These are phyloP conservation scores for Nibea albiflora DNA, from an alignment of 2,113 vertebrate species.

Conservation along the genomic window DNA sequence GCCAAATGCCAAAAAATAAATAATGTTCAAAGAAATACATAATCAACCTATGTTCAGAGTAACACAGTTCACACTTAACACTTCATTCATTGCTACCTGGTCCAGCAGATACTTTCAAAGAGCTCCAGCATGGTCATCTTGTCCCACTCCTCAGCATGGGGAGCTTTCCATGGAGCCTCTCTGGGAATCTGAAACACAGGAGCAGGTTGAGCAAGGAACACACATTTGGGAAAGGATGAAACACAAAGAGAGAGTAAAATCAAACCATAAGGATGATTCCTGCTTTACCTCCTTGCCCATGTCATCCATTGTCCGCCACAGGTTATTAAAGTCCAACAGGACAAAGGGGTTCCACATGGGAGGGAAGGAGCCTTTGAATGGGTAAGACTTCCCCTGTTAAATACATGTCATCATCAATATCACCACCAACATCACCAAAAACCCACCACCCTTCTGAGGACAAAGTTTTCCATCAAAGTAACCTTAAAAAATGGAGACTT, in stretches of 20 bases:
- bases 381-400: constrained; percentile 91
- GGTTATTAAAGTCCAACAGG: constrained; percentile 93
- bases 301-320: constrained; percentile 94
- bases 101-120: constrained; percentile 94
- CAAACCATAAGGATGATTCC: rapidly evolving
- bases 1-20: not conserved
- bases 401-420: constrained; percentile 14
- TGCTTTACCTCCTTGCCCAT: constrained; percentile 94
- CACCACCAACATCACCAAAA: not conserved
- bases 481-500: not conserved
- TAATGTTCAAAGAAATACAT: not conserved
- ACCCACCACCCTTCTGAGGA: not conserved
- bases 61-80: not conserved
- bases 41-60: not conserved
- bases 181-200: constrained; percentile 88
- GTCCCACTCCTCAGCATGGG: constrained; percentile 96
- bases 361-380: constrained; percentile 91
- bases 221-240: not conserved
- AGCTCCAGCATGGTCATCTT: constrained; percentile 94
- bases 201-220: not conserved
- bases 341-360: constrained; percentile 92
- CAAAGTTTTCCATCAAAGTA: not conserved
- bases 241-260: not conserved
- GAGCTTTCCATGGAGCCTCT: constrained; percentile 95
- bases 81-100: constrained; percentile 80